Conservation (phyloP, 2,888 invertebrate species). For the Nemotelus nigrinus region DNA sequence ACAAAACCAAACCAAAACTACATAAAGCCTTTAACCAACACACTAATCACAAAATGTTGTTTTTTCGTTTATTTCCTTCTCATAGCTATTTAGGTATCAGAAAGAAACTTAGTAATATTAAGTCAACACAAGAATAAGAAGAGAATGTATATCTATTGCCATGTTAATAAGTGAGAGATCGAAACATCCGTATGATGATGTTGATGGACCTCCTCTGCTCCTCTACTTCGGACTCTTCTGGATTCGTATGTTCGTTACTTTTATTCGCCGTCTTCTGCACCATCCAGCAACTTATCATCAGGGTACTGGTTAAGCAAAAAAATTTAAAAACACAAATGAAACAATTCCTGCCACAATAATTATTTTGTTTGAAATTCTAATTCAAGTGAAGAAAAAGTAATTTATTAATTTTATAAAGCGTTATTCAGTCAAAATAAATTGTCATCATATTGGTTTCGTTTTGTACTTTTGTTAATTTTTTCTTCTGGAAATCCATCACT, state of each 20-base stretch:
- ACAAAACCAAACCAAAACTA: conserved; percentile 51
- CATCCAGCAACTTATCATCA: conserved; percentile 59
- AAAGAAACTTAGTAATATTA: conserved; percentile 42
- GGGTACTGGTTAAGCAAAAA: conserved; percentile 63
- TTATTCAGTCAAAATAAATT: no score
- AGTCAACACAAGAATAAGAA: conserved; percentile 42
- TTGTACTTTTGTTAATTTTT: no score
- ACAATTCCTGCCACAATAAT: conserved; percentile 35
- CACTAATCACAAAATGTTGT: conserved; percentile 64
- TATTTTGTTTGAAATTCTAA: conserved; percentile 7
- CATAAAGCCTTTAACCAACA: conserved; percentile 52
- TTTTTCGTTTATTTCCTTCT: conserved; percentile 65
- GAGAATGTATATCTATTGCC: conserved; percentile 38
- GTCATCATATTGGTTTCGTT: no score
- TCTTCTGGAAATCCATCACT: no score
- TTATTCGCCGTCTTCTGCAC: conserved; percentile 45
- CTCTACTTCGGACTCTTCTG: conserved; percentile 46
- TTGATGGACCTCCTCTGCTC: conserved; percentile 45
- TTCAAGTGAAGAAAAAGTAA: no score
- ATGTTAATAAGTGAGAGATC: conserved; percentile 41
- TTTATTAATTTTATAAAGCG: no score
- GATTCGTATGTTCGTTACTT: conserved; percentile 43
- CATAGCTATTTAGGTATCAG: conserved; percentile 64
- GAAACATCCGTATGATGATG: conserved; percentile 45
- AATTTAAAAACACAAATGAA: conserved; percentile 51